Evolutionary conservation across 2,113 vertebrate genomes (phyloP).

Genomic region (Panthera leo): DNA sequence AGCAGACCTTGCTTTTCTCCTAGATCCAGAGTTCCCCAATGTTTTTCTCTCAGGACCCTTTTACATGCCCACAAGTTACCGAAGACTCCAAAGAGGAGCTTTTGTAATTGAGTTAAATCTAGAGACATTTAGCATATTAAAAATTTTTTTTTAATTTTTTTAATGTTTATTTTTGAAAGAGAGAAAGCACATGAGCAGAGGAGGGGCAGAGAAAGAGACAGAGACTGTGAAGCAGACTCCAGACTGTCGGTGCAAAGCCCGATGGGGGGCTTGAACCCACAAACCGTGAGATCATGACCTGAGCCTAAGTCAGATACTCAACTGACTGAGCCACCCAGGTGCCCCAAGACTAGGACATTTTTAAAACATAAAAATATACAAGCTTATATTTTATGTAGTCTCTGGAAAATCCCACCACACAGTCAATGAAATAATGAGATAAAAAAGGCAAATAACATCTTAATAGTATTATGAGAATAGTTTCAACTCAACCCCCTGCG

Average conservation of each 20-base stretch:
- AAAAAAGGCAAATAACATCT: background rate
- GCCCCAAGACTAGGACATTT: background rate
- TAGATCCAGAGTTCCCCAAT: background rate
- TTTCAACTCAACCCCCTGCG: background rate
- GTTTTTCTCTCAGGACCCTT: background rate
- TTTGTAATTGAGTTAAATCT: background rate
- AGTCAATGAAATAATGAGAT: background rate
- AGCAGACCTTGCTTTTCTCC: background rate
- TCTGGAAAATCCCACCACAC: background rate
- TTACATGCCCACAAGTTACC: background rate
- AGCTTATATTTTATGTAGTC: background rate
- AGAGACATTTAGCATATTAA: background rate
- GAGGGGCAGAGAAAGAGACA: background rate
- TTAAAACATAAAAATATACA: background rate
- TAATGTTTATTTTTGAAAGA: background rate
- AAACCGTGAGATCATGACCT: no score
- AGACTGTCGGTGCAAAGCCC: no score
- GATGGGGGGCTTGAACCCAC: no score
- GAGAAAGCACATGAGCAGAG: background rate
- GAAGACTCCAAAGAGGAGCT: background rate
- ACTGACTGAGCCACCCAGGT: no score
- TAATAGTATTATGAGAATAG: background rate
- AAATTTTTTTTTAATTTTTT: background rate
- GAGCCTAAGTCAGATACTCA: no score
- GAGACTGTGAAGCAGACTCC: background rate